Evolutionary conservation across 2,888 invertebrate genomes (phyloP).

Genomic region (Aphodius sticticus): DNA sequence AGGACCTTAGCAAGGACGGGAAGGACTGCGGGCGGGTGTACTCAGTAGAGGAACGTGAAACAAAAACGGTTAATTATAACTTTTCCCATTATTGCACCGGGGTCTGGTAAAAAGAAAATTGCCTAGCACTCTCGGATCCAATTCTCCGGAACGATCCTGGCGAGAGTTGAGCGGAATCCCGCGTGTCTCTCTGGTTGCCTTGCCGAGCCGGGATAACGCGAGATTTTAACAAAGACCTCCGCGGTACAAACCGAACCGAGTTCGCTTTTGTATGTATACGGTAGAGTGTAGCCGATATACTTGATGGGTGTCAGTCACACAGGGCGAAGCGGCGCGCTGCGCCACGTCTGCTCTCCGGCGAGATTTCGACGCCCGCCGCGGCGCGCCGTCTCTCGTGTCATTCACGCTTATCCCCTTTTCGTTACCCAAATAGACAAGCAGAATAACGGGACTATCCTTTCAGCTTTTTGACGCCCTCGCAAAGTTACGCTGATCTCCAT

Average conservation of each 20-base stretch:
- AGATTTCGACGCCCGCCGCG: slow-evolving; percentile 42
- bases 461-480: slow-evolving; percentile 53
- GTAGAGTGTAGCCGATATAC: slow-evolving; percentile 46
- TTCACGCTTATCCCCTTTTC: slow-evolving; percentile 45
- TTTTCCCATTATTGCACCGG: slow-evolving; percentile 53
- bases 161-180: slow-evolving; percentile 37
- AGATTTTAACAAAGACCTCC: slow-evolving; percentile 27
- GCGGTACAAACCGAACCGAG: slow-evolving; percentile 42
- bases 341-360: slow-evolving; percentile 37
- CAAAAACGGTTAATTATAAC: slow-evolving; percentile 52
- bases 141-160: slow-evolving; percentile 50
- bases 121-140: slow-evolving; percentile 52
- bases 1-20: background rate
- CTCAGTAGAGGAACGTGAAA: slow-evolving; percentile 37
- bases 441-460: slow-evolving; percentile 30
- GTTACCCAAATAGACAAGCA: slow-evolving; percentile 45
- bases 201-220: slow-evolving; percentile 4
- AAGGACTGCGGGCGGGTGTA: background rate
- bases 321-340: slow-evolving; percentile 34
- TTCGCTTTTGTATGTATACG: slow-evolving; percentile 49
- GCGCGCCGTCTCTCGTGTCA: slow-evolving; percentile 37
- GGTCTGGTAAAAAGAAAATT: slow-evolving; percentile 53
- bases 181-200: slow-evolving; percentile 21
- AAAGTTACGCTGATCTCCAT: slow-evolving; percentile 22
- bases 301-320: slow-evolving; percentile 54